A percentile compares a stretch with the other conserved stretches of the same genome.
Evolutionary conservation across 1,140 invertebrate species (phyloP).

Genomic region (Leptinotarsa texana): DNA sequence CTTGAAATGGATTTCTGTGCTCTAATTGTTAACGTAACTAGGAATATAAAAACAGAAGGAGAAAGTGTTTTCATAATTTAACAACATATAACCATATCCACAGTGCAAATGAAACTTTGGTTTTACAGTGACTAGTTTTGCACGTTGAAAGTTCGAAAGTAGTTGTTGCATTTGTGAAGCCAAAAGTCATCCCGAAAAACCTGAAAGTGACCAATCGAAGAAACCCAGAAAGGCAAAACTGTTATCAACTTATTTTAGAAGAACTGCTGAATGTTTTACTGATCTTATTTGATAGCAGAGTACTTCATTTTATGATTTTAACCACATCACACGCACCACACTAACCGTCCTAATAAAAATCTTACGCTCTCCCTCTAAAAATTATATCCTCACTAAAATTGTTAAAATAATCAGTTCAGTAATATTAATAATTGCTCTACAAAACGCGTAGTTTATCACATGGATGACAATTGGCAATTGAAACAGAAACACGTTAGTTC

Average conservation of each 20-base stretch:
- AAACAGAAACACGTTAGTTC: slow-evolving; percentile 43
- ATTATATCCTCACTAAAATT: slow-evolving; percentile 44
- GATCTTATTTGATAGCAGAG: slow-evolving; percentile 10
- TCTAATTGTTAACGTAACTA: too few relatives aligned
- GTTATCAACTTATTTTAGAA: neutral
- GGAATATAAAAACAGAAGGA: too few relatives aligned
- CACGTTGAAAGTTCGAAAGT: neutral
- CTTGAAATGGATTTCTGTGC: too few relatives aligned
- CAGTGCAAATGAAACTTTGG: too few relatives aligned
- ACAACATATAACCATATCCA: too few relatives aligned
- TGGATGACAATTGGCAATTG: slow-evolving; percentile 55
- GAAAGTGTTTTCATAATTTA: too few relatives aligned
- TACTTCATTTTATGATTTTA: slow-evolving; percentile 28
- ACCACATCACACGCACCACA: slow-evolving; percentile 45
- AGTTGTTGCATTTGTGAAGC: neutral
- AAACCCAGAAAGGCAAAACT: neutral
- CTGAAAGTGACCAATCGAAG: neutral
- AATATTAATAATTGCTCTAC: slow-evolving; percentile 44
- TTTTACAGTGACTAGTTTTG: too few relatives aligned
- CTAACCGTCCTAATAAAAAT: slow-evolving; percentile 46
- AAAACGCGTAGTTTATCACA: slow-evolving; percentile 55
- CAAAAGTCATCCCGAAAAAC: neutral
- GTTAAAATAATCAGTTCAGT: slow-evolving; percentile 36
- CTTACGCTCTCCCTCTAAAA: slow-evolving; percentile 41
- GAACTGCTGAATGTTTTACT: neutral